Base-by-base conservation (phyloP, 2,797 vertebrate genomes). In the Erpetoichthys calabaricus region DNA sequence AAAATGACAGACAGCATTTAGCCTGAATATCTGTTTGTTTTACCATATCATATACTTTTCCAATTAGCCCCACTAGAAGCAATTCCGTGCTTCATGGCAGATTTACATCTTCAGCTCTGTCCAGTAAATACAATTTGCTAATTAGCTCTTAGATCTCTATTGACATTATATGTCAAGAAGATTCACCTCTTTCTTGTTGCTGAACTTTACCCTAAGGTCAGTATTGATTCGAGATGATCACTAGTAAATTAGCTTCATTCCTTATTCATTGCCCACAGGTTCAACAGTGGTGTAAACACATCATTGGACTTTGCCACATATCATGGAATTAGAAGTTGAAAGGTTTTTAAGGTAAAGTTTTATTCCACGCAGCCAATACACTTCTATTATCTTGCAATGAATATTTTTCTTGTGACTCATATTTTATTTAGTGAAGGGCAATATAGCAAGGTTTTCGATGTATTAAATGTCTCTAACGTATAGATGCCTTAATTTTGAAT, bases 251-350 rank as follows among this genome's bases (percentile, higher is more conserved):
- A 89, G 89, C 89, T 90, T 91, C 85, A 90, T 86, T 87, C 86
- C 82, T 85, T 91, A 89, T 91, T 90, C 83, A 79, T 87, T 83
- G 81, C 85, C 89, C 72, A 77, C 89, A 99, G 95, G 92, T 97
- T 92, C 82, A 97, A 94, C 88, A 94, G 92, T 3, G 95, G 97
- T 80, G 94, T 97, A 85, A 99, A 74, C 95, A 99, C 86, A 99
- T 99, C 84, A 98, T 96, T 65, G 85, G 88, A 70, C 87, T 81
- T 81, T 97, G 96, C 79, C 81, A 94, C 86, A 98, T 99, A 69
- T 88, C 95, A 44, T 94, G 98, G 85, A 97, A 98, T 80, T 91
- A 89, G 81, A 94, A 89, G 85, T 99, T 99, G 86, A 91, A 81
- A 79, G 96, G 87, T 87, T 87, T 99, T 84, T 82, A 91, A 79